Evolutionary conservation across 2,113 vertebrate genomes (phyloP).

Genomic region (Hydrolagus affinis): DNA sequence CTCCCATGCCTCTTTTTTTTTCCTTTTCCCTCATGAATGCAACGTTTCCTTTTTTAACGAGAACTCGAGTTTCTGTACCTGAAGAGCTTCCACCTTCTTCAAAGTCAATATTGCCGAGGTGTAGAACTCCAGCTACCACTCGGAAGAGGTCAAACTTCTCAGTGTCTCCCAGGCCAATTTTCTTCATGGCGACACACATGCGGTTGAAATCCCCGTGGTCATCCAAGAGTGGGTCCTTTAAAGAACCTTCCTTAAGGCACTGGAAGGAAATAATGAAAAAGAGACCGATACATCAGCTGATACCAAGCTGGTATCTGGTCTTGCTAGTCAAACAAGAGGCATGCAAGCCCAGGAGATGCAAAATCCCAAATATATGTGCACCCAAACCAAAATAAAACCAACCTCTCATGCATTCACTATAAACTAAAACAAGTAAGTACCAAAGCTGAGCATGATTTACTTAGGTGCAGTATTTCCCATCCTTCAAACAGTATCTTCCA

Average conservation of each 20-base stretch:
- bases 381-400: conserved; percentile 1
- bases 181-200: conserved; percentile 94
- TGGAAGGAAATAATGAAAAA: conserved; percentile 42
- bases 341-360: neutral
- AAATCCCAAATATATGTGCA: neutral
- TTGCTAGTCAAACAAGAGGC: neutral
- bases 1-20: neutral
- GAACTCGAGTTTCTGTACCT: conserved; percentile 52
- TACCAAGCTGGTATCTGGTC: conserved; percentile 23
- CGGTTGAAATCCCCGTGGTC: conserved; percentile 85
- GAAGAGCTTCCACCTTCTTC: conserved; percentile 93
- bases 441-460: neutral
- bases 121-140: conserved; percentile 90
- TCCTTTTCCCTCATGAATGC: neutral
- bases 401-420: conserved; percentile 10
- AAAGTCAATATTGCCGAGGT: conserved; percentile 95
- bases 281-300: neutral
- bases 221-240: conserved; percentile 91
- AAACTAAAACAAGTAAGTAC: neutral
- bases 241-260: conserved; percentile 77
- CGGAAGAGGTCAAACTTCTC: conserved; percentile 94
- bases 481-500: neutral
- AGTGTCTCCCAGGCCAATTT: conserved; percentile 82
- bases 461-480: neutral
- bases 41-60: neutral